These are phyloP conservation scores for Drosophila truncata DNA, from an alignment of 1,140 invertebrate species.

Conservation along the genomic window DNA sequence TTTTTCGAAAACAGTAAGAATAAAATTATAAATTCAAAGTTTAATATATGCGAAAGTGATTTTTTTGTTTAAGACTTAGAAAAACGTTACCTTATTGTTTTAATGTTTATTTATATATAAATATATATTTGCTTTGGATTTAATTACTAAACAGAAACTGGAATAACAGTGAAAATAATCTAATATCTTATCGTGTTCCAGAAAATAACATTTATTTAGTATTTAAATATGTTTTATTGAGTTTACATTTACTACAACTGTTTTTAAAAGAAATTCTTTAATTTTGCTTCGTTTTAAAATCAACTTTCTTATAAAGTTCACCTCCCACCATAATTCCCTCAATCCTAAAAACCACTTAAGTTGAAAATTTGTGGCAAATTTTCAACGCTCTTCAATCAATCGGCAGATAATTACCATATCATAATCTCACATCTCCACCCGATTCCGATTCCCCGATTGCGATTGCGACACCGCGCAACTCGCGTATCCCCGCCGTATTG, in stretches of 20 bases:
- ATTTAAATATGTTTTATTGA: not conserved
- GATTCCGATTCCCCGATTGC: conserved; percentile 48
- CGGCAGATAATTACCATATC: conserved; percentile 66
- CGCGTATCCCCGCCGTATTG: conserved; percentile 58
- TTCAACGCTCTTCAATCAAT: conserved; percentile 62
- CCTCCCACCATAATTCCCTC: not conserved
- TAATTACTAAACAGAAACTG: no score
- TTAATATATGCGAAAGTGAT: not conserved
- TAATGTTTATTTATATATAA: no score
- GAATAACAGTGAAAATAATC: no score
- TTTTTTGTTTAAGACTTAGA: no score
- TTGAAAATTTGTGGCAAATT: conserved; percentile 67
- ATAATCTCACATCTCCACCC: conserved; percentile 49
- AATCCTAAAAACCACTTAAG: conserved; percentile 36
- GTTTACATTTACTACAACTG: not conserved
- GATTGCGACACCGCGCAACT: conserved; percentile 45
- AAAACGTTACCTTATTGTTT: no score
- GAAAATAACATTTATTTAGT: not conserved
- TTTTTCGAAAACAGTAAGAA: not conserved
- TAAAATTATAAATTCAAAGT: not conserved
- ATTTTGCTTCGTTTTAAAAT: not conserved
- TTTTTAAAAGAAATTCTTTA: not conserved
- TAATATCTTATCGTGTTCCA: no score
- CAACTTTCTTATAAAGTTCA: not conserved
- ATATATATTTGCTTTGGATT: no score